Evolutionary conservation across 1,140 invertebrate genomes (phyloP), one percentile per base, ranked within the genome.

Genomic region (Pseudomyrmex flavicornis): DNA sequence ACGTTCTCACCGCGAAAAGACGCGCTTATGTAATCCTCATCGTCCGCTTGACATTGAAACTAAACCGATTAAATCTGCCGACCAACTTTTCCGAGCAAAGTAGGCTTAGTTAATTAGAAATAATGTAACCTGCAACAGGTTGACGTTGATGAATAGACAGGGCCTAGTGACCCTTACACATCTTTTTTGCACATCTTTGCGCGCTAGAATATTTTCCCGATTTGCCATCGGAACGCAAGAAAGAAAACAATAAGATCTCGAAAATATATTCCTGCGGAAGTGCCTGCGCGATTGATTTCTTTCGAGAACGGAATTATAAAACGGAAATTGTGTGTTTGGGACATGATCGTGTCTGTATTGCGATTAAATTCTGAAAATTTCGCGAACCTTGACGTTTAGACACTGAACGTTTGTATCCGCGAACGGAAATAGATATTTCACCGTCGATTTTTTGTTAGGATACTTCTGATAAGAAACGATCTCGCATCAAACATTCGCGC

Each of bases 91-190:
- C 17, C 17, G 63, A 68, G 35, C 46, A 58, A 77, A 77, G 35
- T 68, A 68, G 74, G 63, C 46, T 68, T 77, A 68, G 48, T 52
- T 46, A 22, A 50, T 13, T 82, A 82, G 44, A 48, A 68, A 72
- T 61, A 70, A 65, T 22, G 35, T 74, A 74, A 82, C 50, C 56
- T 82, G 85, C 85, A 87, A 87, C 85, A 87, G 83, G 85, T 87
- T 87, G 83, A 82, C 85, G 26, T 74, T 87, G 83, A 87, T 85
- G 70, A 59, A 87, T 87, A 61, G 48, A 35, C 54, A 61, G 35
- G 50, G 61, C 58, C 59, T 50, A 70, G 61, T 22, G 1, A 22
- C 17, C 48, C 15, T 82, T 62, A 26, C 50, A 35, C 22, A 73
- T 72, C 1, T 35, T 59, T 59, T 63, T 52, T 74, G 74, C n/a